Conservation (phyloP, 1,140 invertebrate species). For the Halotydeus destructor region DNA sequence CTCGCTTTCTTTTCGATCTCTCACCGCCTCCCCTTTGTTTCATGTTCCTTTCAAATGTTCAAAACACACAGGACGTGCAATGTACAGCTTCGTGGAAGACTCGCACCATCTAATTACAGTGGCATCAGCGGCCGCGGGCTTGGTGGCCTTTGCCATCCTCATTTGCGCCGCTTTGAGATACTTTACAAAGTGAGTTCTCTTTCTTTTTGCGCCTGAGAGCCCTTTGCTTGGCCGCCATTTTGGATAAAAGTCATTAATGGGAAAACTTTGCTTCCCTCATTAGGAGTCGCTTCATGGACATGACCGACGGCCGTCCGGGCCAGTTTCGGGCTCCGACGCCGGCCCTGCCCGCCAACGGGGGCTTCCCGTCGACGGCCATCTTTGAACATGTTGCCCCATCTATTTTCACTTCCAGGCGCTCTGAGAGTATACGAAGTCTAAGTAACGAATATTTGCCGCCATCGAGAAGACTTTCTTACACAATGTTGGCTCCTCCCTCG, state of each 20-base stretch:
- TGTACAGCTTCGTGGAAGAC: too few relatives aligned
- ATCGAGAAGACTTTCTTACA: slow-evolving; percentile 13
- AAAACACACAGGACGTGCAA: too few relatives aligned
- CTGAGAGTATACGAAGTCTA: slow-evolving; percentile 1
- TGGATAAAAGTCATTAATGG: not conserved
- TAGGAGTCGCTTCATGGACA: not conserved
- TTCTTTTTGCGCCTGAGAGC: too few relatives aligned
- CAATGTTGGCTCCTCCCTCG: slow-evolving; percentile 12
- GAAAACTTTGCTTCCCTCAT: not conserved
- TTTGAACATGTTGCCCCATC: slow-evolving; percentile 9
- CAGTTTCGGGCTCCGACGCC: slow-evolving; percentile 12
- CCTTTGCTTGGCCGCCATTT: too few relatives aligned
- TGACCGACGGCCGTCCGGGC: slow-evolving; percentile 6
- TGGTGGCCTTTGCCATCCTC: too few relatives aligned
- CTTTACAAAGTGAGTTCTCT: too few relatives aligned
- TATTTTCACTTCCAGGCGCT: slow-evolving; percentile 5
- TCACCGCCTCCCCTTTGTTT: too few relatives aligned
- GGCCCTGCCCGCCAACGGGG: slow-evolving; percentile 15
- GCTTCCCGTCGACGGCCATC: slow-evolving; percentile 12
- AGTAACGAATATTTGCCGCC: slow-evolving; percentile 12
- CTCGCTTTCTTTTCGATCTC: too few relatives aligned
- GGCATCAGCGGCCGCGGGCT: too few relatives aligned
- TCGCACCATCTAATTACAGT: too few relatives aligned
- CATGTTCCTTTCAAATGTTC: too few relatives aligned
- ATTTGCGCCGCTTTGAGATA: too few relatives aligned